Evolutionary conservation across 2,888 invertebrate genomes (phyloP), one percentile per base, ranked within the genome.

Genomic region (Rhorus exstirpatorius): DNA sequence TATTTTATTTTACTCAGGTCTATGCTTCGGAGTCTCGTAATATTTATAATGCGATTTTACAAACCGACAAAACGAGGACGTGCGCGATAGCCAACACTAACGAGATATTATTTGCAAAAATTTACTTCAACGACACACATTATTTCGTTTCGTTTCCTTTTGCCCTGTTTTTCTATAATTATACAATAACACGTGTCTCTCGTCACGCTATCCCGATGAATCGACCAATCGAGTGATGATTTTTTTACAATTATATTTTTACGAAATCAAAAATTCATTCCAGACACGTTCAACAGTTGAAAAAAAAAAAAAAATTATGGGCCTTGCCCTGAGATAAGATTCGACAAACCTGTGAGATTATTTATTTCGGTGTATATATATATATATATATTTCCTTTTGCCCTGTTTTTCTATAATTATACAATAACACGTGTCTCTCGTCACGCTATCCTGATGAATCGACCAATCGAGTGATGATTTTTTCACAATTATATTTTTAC

Each of bases 81-180:
- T 38, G 58, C 35, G 58, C 49, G 74, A 82, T 76, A 71, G 55
- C 68, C 63, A 44, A 70, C n/a, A n/a, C 19, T 44, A 79, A 79
- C 61, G 76, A 77, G 63, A 68, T 76, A 74, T 79, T 79, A 79
- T 84, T 83, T 74, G 79, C 79, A 65, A 55, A 78, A 83, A 83
- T 85, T 83, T 71, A 53, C 72, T 71, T 75, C 31, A 68, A 80
- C 82, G 79, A 74, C 76, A 3, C 60, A 63, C 80, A 74, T 83
- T 76, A 74, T 60, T 70, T 71, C 65, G 67, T 74, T 53, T 55
- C 41, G 68, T 68, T 76, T 81, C 79, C 76, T 84, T 63, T 63
- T 44, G 58, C 38, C 60, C 60, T 31, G 60, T 61, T 77, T 70
- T 49, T 70, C 72, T 60, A 46, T 71, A 75, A 75, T 72, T 46